Evolutionary conservation across 2,797 vertebrate species (phyloP).

Genomic region (Sebastes dallii): DNA sequence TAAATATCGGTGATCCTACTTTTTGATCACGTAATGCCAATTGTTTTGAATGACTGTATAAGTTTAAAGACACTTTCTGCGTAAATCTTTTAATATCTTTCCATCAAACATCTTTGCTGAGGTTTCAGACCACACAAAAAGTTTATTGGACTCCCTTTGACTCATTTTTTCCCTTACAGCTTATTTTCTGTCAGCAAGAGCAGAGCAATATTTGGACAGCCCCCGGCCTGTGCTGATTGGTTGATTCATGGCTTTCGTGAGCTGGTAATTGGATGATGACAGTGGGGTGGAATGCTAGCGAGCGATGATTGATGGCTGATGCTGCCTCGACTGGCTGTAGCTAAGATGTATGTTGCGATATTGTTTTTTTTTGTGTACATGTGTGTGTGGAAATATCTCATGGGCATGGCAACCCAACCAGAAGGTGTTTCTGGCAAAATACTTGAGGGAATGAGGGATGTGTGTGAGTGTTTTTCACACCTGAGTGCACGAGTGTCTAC

Average conservation of each 20-base stretch:
- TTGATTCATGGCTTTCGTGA: slow-evolving; percentile 65
- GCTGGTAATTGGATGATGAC: slow-evolving; percentile 68
- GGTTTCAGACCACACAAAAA: not conserved
- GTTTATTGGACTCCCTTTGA: not conserved
- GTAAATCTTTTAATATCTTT: not conserved
- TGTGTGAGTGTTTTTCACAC: not conserved
- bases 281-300: slow-evolving; percentile 32
- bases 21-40: not conserved
- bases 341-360: slow-evolving; percentile 29
- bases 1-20: not conserved
- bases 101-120: not conserved
- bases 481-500: not conserved
- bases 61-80: not conserved
- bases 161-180: not conserved
- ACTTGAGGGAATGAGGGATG: not conserved
- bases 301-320: slow-evolving; percentile 56
- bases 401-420: not conserved
- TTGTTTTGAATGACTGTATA: not conserved
- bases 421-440: slow-evolving; percentile 9
- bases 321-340: slow-evolving; percentile 25
- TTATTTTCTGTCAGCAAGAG: slow-evolving; percentile 30
- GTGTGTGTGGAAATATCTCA: not conserved
- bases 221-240: slow-evolving; percentile 62
- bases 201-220: slow-evolving; percentile 52
- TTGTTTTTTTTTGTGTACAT: not conserved